Conservation (phyloP, 2,888 invertebrate genomes). For the Dryomyza anilis region DNA sequence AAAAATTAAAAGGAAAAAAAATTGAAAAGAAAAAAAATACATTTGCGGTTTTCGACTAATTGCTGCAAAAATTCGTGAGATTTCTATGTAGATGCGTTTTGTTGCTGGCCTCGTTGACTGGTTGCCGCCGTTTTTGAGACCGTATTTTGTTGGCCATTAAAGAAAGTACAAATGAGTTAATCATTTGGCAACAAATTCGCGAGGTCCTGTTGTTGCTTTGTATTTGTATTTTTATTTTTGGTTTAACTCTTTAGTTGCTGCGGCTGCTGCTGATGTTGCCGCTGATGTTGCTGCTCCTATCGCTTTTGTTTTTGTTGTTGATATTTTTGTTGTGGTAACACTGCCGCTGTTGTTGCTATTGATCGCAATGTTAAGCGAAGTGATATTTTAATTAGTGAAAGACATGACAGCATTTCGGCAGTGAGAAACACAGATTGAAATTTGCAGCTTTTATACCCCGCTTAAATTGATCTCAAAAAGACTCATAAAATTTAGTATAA, state of each 20-base stretch:
- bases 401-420: constrained; percentile 12
- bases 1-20: background rate
- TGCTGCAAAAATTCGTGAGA: constrained; percentile 16
- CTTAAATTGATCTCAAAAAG: no score
- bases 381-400: constrained; percentile 10
- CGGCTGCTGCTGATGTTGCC: constrained; percentile 7
- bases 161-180: constrained; percentile 15
- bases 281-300: background rate
- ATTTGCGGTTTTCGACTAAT: constrained; percentile 6
- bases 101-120: background rate
- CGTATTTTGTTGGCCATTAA: constrained; percentile 3
- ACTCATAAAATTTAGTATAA: no score
- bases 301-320: constrained; percentile 3
- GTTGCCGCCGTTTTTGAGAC: background rate
- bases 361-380: background rate
- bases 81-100: background rate
- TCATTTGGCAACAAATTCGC: background rate
- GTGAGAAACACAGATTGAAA: no score
- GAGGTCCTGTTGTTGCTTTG: background rate
- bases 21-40: background rate
- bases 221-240: background rate
- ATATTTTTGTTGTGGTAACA: background rate
- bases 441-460: no score
- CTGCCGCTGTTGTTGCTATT: constrained; percentile 16
- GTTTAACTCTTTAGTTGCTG: background rate